Evolutionary conservation across 2,797 vertebrate genomes (phyloP), one percentile per base, ranked within the genome.

Genomic region (Syncerus caffer): DNA sequence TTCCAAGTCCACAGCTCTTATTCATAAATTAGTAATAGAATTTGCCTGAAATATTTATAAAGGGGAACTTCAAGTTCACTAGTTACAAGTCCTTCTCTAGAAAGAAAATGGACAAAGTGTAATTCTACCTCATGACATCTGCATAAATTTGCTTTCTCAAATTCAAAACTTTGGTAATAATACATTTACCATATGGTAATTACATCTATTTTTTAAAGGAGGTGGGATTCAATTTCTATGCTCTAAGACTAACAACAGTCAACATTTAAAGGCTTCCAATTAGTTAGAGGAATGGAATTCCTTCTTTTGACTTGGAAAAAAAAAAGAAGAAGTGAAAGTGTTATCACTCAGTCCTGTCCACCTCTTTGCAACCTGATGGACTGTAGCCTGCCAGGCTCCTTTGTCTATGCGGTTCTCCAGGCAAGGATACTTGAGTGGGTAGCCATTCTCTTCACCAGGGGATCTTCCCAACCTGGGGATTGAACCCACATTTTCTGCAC

Each of bases 1-100:
- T 71, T 94, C 62, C 23, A 85, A 86, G n/a, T 17, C 67, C 42
- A 57, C 67, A 25, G 57, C 60, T 57, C 80, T 89, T 67, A 25
- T 38, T 94, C 58, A 94, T 93, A 80, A 94, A 85, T 94, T 93
- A 74, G 14, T 82, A 91, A 95, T 38, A 58, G 47, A 96, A 78
- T 89, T 62, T 94, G 25, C 80, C 62, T 91, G 58, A 95, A 96
- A 60, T 83, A 89, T 80, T 89, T 55, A 62, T 92, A 93, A 89
- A 67, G 55, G 27, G 23, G 4, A 78, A 87, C n/a, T 94, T 93
- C 34, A 67, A 82, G 25, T 71, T 62, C 51, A 47, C 62, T 55
- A 85, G 34, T 60, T 91, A 95, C 64, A 45, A 47, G 17, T 86
- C 55, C 15, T 92, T 67, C 23, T 94, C 53, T 84, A 89, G 14